A percentile compares a stretch with the other conserved stretches of the same genome.
Conservation (phyloP, 2,113 vertebrate species). For the Nannospalax galili region DNA sequence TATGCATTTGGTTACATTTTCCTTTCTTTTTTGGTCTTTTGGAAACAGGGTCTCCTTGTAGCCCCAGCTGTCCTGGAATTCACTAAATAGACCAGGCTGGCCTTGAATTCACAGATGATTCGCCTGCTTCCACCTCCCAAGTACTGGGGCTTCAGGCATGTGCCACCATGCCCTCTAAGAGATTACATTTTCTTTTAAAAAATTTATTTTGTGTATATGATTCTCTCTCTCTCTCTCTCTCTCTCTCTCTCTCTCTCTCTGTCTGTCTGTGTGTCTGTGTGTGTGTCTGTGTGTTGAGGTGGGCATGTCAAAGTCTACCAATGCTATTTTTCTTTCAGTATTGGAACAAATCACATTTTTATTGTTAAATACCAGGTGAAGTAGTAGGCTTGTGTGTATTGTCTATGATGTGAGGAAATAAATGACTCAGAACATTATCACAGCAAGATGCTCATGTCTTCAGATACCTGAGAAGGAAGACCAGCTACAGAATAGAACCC, state of each 20-base stretch:
- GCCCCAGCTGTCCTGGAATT: no score
- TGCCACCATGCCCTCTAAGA: no score
- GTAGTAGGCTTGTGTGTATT: no score
- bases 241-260: no score
- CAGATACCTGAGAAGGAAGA: conserved; percentile 2
- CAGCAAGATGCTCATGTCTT: background rate
- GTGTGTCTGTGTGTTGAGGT: background rate
- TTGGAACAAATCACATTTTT: conserved; percentile 36
- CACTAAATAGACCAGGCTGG: no score
- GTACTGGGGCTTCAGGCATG: no score
- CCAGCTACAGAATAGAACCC: background rate
- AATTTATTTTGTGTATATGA: background rate
- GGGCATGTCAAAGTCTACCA: background rate
- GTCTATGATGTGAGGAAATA: conserved; percentile 20
- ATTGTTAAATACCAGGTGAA: conserved; percentile 59
- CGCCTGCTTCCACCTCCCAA: no score
- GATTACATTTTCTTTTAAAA: background rate
- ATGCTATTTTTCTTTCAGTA: conserved; percentile 4
- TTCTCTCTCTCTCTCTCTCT: no score
- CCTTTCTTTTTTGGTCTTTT: no score
- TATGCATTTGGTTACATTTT: conserved; percentile 41
- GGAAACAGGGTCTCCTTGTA: no score
- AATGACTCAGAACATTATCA: conserved; percentile 6
- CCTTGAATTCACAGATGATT: no score
- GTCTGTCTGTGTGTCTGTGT: background rate